Evolutionary conservation across 2,113 vertebrate species (phyloP), one percentile per base, ranked within the genome.

Genomic region (Protomyctophum bolini): DNA sequence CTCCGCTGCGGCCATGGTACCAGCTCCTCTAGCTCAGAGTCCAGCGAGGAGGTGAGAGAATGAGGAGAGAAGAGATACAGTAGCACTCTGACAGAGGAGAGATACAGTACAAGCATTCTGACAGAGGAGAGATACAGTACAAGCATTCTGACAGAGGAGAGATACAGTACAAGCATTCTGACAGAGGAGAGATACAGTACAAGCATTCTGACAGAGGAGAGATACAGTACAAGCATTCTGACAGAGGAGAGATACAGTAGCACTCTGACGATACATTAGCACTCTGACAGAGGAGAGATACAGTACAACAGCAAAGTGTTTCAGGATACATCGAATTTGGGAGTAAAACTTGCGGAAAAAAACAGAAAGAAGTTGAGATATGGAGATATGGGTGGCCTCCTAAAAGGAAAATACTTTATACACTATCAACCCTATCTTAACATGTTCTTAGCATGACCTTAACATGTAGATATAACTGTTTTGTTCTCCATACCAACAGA

Each of bases 21-120:
- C 33, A 86, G 85, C 81, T 87, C 84, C 81, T 87, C 84, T 66
- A 91, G 91, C 81, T 89, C 87, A 0, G 87, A 89, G 76, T 91
- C 89, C 70, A 87, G 80, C 12, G 89, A 90, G 73, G 87, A 90
- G 86, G 90, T 91, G 70, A 86, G 86, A 47, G 56, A 14, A n/a
- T 29, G 8, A 15, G 10, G 8, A 15, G 52, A 29, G 5, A 28
- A 4, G 47, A 68, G 12, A 50, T 6, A 15, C 10, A 15, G 46
- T n/a, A 48, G 14, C 10, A 3, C 33, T 41, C 33, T 41, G 10
- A 46, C 7, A 2, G 28, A 65, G 33, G 41, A 15, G 6, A 41
- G 8, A 50, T 6, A 15, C 10, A 15, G 46, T n/a, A 58, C 21
- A 10, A 48, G 14, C 10, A 3, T 3, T 41, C 33, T 41, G 10